Evolutionary conservation across 2,888 invertebrate species (phyloP).

Genomic region (Drosophila peninsularis): DNA sequence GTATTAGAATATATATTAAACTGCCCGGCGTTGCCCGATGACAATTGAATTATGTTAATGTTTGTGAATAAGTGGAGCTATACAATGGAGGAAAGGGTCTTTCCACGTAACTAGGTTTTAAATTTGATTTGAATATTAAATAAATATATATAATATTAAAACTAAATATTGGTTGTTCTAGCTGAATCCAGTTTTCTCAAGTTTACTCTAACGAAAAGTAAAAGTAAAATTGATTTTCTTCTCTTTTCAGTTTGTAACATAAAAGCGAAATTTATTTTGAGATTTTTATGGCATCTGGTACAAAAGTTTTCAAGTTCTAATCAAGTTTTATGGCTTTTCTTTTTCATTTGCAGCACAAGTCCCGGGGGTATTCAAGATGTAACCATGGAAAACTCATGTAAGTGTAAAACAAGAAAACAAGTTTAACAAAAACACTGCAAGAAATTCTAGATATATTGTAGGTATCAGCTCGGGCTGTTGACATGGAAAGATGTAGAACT

Average conservation of each 20-base stretch:
- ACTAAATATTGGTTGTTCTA: not conserved
- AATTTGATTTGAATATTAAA: not conserved
- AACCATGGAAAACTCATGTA: slow-evolving; percentile 86
- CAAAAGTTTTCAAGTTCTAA: slow-evolving; percentile 4
- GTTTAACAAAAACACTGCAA: not conserved
- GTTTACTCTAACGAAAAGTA: not conserved
- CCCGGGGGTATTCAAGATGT: slow-evolving; percentile 90
- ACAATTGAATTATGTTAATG: no score
- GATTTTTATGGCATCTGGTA: not conserved
- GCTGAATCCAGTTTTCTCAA: not conserved
- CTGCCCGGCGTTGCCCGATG: not conserved
- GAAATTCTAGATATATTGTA: no score
- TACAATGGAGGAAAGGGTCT: no score
- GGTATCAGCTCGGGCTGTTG: no score
- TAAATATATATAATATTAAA: not conserved
- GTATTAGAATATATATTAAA: slow-evolving; percentile 22
- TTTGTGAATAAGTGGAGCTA: no score
- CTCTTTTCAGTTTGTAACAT: not conserved
- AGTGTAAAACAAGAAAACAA: slow-evolving; percentile 50
- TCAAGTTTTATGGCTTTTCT: not conserved
- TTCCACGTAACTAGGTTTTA: no score
- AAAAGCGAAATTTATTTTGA: not conserved
- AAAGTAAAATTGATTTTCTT: not conserved
- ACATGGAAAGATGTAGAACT: no score
- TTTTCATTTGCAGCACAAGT: slow-evolving; percentile 87